These are phyloP conservation scores for Artibeus jamaicensis DNA, from an alignment of 2,797 vertebrate species.

Conservation along the genomic window DNA sequence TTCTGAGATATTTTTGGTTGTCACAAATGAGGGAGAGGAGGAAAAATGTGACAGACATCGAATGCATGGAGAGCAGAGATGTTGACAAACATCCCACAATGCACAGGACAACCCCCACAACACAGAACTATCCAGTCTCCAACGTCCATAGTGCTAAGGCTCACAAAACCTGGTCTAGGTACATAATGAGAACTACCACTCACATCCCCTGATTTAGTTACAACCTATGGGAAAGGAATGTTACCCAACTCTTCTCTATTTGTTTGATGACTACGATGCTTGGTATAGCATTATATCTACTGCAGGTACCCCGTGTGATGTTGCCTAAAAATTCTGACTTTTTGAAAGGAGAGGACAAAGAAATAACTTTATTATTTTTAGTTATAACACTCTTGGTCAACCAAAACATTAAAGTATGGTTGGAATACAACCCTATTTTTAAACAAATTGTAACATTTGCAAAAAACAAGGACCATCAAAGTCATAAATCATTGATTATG, in stretches of 20 bases:
- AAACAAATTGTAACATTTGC: slow-evolving; percentile 19
- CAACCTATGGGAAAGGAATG: background rate
- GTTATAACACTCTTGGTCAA: background rate
- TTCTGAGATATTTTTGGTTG: background rate
- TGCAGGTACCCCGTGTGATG: background rate
- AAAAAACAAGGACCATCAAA: background rate
- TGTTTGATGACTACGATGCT: background rate
- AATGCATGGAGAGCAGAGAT: background rate
- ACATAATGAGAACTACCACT: background rate
- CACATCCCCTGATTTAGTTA: background rate
- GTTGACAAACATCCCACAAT: background rate
- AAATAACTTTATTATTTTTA: background rate
- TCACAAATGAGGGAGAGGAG: background rate
- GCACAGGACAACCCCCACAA: background rate
- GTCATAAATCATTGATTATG: background rate
- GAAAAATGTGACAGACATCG: background rate
- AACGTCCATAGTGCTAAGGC: background rate
- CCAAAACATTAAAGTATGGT: background rate
- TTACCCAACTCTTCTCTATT: background rate
- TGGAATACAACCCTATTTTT: slow-evolving; percentile 12
- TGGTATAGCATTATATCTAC: background rate
- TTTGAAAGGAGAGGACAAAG: background rate
- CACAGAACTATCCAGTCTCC: background rate
- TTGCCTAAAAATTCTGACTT: background rate
- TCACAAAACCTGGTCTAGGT: background rate